A percentile compares a stretch with the other conserved stretches of the same genome.
Evolutionary conservation across 2,113 vertebrate species (phyloP).

Genomic region (Urocolius indicus): DNA sequence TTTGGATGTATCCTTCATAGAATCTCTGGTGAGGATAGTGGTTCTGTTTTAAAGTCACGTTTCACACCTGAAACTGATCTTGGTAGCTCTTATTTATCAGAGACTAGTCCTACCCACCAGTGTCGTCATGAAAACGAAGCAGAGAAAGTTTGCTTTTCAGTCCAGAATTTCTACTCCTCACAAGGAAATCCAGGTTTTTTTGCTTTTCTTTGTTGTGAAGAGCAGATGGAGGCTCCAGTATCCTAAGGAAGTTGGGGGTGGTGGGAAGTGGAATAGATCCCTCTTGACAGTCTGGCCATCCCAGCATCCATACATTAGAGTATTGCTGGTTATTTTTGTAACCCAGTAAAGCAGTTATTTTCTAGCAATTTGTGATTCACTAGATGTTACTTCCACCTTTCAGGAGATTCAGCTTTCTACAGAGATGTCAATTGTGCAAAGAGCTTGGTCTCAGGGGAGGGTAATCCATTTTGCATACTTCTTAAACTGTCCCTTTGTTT

Average conservation of each 20-base stretch:
- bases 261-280: neutral
- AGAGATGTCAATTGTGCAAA: neutral
- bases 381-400: neutral
- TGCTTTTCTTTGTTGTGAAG: neutral
- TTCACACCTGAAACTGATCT: neutral
- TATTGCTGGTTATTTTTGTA: neutral
- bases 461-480: neutral
- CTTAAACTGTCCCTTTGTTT: neutral
- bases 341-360: neutral
- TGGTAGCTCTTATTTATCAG: neutral
- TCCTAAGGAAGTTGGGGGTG: neutral
- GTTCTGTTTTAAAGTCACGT: neutral
- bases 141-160: neutral
- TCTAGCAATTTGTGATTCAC: neutral
- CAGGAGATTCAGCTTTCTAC: neutral
- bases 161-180: neutral
- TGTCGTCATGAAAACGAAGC: neutral
- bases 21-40: neutral
- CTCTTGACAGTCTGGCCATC: neutral
- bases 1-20: neutral
- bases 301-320: accelerated
- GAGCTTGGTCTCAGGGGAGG: neutral
- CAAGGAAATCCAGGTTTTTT: neutral
- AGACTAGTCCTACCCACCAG: neutral
- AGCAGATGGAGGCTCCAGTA: neutral